Conservation (phyloP, 2,888 invertebrate species). For the Lordiphosa fenestrarum region DNA sequence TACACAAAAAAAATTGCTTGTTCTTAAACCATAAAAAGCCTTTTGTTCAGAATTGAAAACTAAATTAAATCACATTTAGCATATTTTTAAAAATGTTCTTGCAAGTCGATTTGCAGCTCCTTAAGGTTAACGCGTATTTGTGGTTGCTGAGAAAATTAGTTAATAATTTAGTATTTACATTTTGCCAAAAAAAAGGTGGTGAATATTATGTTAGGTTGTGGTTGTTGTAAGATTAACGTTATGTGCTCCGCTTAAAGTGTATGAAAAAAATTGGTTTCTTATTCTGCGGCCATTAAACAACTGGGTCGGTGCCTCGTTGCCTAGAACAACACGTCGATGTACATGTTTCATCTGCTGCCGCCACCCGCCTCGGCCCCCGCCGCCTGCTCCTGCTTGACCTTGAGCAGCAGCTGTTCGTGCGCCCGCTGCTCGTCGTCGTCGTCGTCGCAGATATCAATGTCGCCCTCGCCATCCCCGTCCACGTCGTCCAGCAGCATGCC, state of each 20-base stretch:
- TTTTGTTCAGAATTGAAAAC: constrained; percentile 51
- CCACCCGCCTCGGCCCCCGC: constrained; percentile 17
- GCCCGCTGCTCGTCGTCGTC: constrained; percentile 59
- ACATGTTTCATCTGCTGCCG: constrained; percentile 76
- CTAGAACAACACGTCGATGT: constrained; percentile 76
- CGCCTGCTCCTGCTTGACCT: constrained; percentile 67
- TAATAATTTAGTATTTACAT: constrained; percentile 49
- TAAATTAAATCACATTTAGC: constrained; percentile 71
- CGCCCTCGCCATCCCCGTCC: constrained; percentile 61
- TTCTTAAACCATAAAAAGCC: constrained; percentile 65
- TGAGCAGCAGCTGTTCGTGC: constrained; percentile 60
- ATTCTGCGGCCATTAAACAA: constrained; percentile 16
- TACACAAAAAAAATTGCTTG: constrained; percentile 4
- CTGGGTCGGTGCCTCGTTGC: constrained; percentile 24
- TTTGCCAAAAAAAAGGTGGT: constrained; percentile 28
- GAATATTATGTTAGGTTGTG: constrained; percentile 22
- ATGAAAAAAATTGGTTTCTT: constrained; percentile 19
- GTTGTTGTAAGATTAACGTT: constrained; percentile 15
- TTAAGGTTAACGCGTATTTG: constrained; percentile 17
- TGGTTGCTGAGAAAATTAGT: constrained; percentile 7
- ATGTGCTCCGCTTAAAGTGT: constrained; percentile 10
- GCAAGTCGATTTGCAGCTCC: constrained; percentile 16
- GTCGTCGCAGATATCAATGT: constrained; percentile 76
- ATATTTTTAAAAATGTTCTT: constrained; percentile 40
- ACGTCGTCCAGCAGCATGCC: constrained; percentile 24